A percentile compares a stretch with the other conserved stretches of the same genome.
phyloP scores from a whole-genome alignment of 2,797 vertebrate genomes.

The Lepus oiostolus region DNA sequence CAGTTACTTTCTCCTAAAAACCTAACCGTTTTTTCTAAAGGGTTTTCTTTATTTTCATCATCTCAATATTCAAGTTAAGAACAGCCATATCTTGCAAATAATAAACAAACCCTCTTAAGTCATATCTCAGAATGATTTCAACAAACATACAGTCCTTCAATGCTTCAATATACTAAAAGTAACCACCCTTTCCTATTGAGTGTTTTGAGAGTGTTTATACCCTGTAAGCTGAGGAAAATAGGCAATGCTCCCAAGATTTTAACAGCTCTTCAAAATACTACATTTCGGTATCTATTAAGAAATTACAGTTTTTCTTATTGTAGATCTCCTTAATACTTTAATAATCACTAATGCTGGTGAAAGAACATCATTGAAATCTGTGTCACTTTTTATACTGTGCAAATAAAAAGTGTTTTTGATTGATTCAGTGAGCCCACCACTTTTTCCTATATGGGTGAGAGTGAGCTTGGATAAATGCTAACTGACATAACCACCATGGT shows the following conservation, averaged over 20 bases:
- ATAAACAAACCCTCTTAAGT: neutral
- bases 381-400: neutral
- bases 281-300: neutral
- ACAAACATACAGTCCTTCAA: neutral
- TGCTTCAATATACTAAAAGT: neutral
- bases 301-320: constrained; percentile 12
- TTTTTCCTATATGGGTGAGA: neutral
- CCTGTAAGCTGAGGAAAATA: constrained; percentile 23
- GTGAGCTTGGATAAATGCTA: neutral
- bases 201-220: constrained; percentile 28
- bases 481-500: neutral
- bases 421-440: neutral
- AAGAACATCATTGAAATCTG: neutral
- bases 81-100: constrained; percentile 13
- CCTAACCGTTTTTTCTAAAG: constrained; percentile 1
- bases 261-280: constrained; percentile 27
- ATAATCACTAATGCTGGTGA: neutral
- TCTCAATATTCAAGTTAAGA: constrained; percentile 30
- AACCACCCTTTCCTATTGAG: neutral
- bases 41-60: constrained; percentile 2
- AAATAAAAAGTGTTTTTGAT: neutral
- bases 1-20: constrained; percentile 47
- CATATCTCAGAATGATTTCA: neutral
- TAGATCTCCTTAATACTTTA: constrained; percentile 15
- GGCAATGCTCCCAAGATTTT: neutral